phyloP scores from a whole-genome alignment of 2,797 vertebrate species.

The Liparis tanakae region DNA sequence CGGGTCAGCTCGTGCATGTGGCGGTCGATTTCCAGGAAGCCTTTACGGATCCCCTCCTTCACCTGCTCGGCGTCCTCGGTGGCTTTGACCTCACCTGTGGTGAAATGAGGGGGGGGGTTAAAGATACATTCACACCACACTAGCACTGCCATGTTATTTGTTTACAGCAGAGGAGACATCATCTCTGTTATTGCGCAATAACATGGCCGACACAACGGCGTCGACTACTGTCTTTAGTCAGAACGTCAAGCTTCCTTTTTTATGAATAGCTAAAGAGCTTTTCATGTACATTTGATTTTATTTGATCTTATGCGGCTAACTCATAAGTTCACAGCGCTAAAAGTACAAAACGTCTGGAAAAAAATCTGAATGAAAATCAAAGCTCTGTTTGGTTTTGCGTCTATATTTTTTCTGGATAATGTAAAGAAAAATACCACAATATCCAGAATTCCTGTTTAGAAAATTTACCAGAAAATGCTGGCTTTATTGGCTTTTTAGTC shows the following conservation, averaged over 20 bases:
- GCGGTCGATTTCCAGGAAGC: slow-evolving; percentile 81
- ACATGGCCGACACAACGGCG: background rate
- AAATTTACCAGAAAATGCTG: accelerated
- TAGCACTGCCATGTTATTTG: background rate
- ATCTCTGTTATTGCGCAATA: background rate
- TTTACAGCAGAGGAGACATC: background rate
- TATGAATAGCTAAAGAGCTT: background rate
- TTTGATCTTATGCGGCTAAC: too few species aligned
- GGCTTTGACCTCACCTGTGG: slow-evolving; percentile 64
- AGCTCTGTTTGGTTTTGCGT: too few species aligned
- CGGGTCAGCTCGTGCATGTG: slow-evolving; percentile 81
- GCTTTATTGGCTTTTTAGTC: background rate
- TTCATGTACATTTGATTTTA: too few species aligned
- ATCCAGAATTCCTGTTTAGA: background rate
- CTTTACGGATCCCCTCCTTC: slow-evolving; percentile 79
- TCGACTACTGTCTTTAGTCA: background rate
- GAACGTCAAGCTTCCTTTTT: background rate
- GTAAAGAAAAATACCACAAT: background rate
- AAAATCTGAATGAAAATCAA: too few species aligned
- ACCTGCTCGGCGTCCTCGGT: slow-evolving; percentile 78
- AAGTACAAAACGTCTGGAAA: too few species aligned
- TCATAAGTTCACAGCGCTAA: too few species aligned
- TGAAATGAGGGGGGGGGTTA: slow-evolving; percentile 1
- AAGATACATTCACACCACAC: background rate
- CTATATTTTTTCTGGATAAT: background rate